Conservation (phyloP, 2,888 invertebrate genomes). For the Sinotaia quadrata region DNA sequence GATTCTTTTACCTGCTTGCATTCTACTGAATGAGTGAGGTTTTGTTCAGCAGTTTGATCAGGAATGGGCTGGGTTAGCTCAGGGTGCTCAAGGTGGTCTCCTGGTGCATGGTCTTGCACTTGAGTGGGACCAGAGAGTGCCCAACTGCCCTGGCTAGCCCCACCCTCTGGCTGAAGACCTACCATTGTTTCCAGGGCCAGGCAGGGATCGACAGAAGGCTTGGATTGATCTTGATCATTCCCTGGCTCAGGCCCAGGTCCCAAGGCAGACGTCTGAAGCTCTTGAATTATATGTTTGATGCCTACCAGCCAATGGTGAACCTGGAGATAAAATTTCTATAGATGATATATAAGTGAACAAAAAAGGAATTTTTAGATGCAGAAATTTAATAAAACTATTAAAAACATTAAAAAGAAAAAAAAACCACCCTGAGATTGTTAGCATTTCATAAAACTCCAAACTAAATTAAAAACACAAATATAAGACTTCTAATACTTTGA, state of each 20-base stretch:
- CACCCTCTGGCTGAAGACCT: not conserved
- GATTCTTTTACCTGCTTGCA: no score
- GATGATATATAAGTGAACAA: not conserved
- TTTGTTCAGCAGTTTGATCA: no score
- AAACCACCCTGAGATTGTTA: no score
- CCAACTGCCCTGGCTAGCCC: not conserved
- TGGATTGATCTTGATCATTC: conserved; percentile 8
- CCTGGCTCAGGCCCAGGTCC: not conserved
- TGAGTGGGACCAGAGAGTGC: not conserved
- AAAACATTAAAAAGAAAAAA: not conserved
- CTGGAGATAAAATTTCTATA: conserved; percentile 33
- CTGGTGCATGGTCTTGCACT: not conserved
- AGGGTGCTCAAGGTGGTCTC: no score
- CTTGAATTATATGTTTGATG: conserved; percentile 62
- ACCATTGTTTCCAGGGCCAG: not conserved
- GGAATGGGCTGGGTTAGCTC: no score
- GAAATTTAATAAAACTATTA: not conserved
- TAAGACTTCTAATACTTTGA: no score
- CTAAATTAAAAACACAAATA: no score
- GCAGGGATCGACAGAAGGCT: not conserved
- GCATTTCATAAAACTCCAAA: no score
- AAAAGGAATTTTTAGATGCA: not conserved
- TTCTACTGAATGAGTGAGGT: no score
- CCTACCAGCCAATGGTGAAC: conserved; percentile 67
- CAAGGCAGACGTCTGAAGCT: conserved; percentile 36